phyloP scores from a whole-genome alignment of 2,113 vertebrate species.

The Isichthys henryi region DNA sequence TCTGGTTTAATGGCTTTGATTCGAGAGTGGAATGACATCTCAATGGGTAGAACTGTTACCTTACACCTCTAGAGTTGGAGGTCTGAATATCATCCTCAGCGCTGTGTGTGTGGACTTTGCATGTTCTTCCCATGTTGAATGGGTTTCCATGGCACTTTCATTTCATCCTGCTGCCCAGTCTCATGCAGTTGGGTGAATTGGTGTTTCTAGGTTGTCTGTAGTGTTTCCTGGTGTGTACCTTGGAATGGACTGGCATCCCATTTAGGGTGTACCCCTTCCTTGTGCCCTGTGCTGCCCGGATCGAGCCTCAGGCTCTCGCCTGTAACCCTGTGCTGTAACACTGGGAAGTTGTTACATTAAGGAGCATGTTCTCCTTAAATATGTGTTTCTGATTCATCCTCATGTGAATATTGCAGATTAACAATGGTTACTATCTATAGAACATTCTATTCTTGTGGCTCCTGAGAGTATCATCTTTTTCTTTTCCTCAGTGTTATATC shows the following conservation, averaged over 20 bases:
- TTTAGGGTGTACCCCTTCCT: neutral
- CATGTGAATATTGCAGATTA: neutral
- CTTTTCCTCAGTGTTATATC: constrained; percentile 67
- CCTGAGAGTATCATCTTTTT: neutral
- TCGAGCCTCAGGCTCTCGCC: neutral
- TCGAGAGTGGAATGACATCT: neutral
- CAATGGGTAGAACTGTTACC: neutral
- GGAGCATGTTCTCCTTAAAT: neutral
- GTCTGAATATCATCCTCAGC: neutral
- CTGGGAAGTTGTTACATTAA: neutral
- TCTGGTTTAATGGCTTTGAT: neutral
- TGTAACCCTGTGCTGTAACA: neutral
- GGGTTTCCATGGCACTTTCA: neutral
- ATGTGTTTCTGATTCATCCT: neutral
- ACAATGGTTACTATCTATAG: neutral
- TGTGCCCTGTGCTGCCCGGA: neutral
- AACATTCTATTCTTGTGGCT: neutral
- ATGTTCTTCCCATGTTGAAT: neutral
- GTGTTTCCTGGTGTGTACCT: neutral
- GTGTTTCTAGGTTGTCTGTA: neutral
- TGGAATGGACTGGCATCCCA: neutral
- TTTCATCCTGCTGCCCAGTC: neutral
- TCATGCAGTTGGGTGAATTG: neutral
- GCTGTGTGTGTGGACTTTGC: neutral
- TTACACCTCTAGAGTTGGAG: neutral